Conservation (phyloP, 2,797 vertebrate species). For the Clamator glandarius region DNA sequence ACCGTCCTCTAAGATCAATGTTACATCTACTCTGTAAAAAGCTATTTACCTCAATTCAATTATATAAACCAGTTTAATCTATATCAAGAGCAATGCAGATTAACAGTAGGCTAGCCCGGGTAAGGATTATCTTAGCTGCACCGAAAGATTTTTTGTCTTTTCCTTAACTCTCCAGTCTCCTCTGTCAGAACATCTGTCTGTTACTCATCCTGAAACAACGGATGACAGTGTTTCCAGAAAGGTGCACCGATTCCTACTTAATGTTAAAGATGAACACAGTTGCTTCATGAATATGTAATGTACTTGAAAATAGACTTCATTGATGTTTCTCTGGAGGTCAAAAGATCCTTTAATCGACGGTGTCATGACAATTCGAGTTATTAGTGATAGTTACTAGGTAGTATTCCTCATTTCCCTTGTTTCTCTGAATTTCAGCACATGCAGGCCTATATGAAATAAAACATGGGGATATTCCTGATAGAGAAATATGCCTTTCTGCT, state of each 20-base stretch:
- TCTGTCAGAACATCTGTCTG: not conserved
- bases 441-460: not conserved
- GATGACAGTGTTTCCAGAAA: not conserved
- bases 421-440: not conserved
- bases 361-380: not conserved
- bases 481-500: rapidly evolving
- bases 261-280: not conserved
- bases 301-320: not conserved
- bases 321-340: not conserved
- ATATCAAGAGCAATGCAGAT: not conserved
- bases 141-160: not conserved
- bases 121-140: not conserved
- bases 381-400: not conserved
- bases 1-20: not conserved
- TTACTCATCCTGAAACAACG: not conserved
- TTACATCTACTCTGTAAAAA: not conserved
- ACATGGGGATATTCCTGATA: not conserved
- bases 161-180: not conserved
- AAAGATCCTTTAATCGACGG: not conserved
- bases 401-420: not conserved
- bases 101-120: not conserved
- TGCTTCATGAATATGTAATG: not conserved
- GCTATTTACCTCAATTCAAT: not conserved
- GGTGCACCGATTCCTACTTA: not conserved
- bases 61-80: not conserved